Percentiles rank a stretch among this genome's conserved stretches.
phyloP scores from a whole-genome alignment of 2,797 vertebrate species.

The Acanthurus leucopareius region DNA sequence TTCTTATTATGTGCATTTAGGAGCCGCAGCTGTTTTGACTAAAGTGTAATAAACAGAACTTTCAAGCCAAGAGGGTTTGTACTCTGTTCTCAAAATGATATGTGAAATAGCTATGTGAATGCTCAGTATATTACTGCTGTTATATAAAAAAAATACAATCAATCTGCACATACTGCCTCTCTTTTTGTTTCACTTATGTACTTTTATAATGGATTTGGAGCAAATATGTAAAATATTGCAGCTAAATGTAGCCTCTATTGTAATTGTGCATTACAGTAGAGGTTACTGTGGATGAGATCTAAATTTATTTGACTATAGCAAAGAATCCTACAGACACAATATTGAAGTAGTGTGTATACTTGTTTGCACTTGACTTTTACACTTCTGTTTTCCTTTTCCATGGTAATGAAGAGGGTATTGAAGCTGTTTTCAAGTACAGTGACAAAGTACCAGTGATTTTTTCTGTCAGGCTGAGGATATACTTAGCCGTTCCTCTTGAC shows the following conservation, averaged over 20 bases:
- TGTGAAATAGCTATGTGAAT: slow-evolving; percentile 21
- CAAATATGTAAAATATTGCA: neutral
- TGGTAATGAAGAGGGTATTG: neutral
- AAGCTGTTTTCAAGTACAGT: slow-evolving; percentile 1
- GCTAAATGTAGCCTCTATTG: neutral
- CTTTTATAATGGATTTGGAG: neutral
- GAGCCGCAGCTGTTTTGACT: neutral
- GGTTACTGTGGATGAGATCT: neutral
- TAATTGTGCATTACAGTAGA: neutral
- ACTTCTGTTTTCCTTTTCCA: slow-evolving; percentile 6
- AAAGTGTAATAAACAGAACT: neutral
- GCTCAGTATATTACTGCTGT: slow-evolving; percentile 13
- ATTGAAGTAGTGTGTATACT: neutral
- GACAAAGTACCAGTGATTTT: slow-evolving; percentile 35
- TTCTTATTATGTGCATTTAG: neutral
- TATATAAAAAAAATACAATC: slow-evolving; percentile 16
- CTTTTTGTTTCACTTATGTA: neutral
- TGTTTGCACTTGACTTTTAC: neutral
- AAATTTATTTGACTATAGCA: neutral
- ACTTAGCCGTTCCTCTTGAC: slow-evolving; percentile 56
- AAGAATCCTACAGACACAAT: neutral
- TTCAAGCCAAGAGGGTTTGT: slow-evolving; percentile 4
- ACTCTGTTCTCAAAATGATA: slow-evolving; percentile 13
- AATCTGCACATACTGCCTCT: slow-evolving; percentile 19
- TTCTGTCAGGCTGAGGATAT: slow-evolving; percentile 50